These are phyloP conservation scores for Emydocephalus ijimae DNA, from an alignment of 2,113 vertebrate species.

Conservation along the genomic window DNA sequence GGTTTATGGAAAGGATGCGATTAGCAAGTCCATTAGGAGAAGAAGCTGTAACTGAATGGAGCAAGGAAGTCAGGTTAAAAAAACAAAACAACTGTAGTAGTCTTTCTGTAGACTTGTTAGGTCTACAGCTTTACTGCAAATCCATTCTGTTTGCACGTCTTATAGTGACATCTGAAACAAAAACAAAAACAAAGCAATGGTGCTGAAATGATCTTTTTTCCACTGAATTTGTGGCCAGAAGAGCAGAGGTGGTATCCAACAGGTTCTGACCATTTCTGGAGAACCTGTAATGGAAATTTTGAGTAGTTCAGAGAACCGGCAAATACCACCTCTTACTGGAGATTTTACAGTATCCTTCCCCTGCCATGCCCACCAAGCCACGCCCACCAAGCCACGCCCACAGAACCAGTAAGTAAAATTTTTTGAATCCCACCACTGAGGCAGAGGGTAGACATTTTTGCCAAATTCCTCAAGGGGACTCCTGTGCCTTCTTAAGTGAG, in stretches of 20 bases:
- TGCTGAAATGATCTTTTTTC: neutral
- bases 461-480: neutral
- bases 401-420: too few relatives aligned
- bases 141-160: neutral
- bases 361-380: too few relatives aligned
- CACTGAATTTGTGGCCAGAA: neutral
- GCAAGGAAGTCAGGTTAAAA: neutral
- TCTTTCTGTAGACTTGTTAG: neutral
- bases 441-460: neutral
- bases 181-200: neutral
- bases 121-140: neutral
- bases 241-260: too few relatives aligned
- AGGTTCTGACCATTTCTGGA: too few relatives aligned
- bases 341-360: too few relatives aligned
- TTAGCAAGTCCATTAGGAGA: neutral
- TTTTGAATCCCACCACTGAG: neutral
- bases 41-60: constrained; percentile 1
- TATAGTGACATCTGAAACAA: neutral
- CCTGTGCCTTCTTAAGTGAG: neutral
- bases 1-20: neutral
- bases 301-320: too few relatives aligned
- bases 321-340: too few relatives aligned
- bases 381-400: too few relatives aligned
- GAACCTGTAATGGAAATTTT: too few relatives aligned
- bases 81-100: neutral